Percentiles rank a stretch among this genome's conserved stretches.
phyloP scores from a whole-genome alignment of 2,888 invertebrate species.

The Trissolcus brochymenae region DNA sequence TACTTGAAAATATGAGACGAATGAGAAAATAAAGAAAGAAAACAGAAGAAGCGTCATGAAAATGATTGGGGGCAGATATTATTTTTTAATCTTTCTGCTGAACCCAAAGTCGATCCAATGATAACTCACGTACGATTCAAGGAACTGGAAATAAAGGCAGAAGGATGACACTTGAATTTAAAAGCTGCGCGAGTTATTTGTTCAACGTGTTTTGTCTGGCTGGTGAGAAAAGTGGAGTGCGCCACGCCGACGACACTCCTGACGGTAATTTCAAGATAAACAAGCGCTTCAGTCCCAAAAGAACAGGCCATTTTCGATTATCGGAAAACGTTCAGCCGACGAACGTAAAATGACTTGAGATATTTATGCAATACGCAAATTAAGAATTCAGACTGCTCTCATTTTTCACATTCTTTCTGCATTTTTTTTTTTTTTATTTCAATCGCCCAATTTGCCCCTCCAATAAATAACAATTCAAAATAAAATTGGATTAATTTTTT shows the following conservation, averaged over 20 bases:
- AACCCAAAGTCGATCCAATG: constrained; percentile 9
- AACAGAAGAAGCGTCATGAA: too few relatives aligned
- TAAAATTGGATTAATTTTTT: neutral
- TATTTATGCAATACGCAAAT: constrained; percentile 46
- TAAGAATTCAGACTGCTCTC: constrained; percentile 9
- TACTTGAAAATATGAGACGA: too few relatives aligned
- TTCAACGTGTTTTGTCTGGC: constrained; percentile 58
- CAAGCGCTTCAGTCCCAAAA: constrained; percentile 41
- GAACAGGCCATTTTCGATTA: constrained; percentile 57
- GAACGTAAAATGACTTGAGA: constrained; percentile 51
- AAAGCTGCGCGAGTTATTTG: constrained; percentile 59
- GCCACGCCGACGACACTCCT: constrained; percentile 47
- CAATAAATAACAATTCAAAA: neutral
- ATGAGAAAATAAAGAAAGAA: too few relatives aligned
- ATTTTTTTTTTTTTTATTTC: too few relatives aligned
- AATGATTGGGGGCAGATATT: constrained; percentile 8
- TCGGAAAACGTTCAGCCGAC: constrained; percentile 60
- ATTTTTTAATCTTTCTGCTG: constrained; percentile 37
- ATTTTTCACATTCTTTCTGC: neutral
- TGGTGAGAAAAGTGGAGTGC: constrained; percentile 41
- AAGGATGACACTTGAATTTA: constrained; percentile 60
- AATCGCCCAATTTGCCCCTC: too few relatives aligned
- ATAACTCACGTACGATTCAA: constrained; percentile 50
- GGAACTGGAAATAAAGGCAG: constrained; percentile 46
- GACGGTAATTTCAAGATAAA: constrained; percentile 57